Percentiles rank a stretch among this genome's conserved stretches.
Evolutionary conservation across 2,888 invertebrate species (phyloP).

Genomic region (Polia nebulosa): DNA sequence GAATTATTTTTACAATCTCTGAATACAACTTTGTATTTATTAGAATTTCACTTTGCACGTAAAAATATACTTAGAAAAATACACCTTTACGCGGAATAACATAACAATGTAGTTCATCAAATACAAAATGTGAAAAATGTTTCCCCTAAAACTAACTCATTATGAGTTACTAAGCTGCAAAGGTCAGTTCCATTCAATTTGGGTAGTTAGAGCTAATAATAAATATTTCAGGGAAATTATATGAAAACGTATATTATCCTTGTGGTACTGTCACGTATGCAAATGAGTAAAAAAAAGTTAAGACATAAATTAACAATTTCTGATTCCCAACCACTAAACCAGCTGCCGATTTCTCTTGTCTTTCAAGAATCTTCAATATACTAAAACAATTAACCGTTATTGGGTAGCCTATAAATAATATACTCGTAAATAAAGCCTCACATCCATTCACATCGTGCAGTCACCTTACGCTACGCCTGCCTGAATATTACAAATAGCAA

Average conservation of each 20-base stretch:
- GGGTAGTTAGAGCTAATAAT: background rate
- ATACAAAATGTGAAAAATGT: slow-evolving; percentile 2
- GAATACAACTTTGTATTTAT: too few relatives aligned
- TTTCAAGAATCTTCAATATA: too few relatives aligned
- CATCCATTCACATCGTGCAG: background rate
- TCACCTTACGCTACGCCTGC: background rate
- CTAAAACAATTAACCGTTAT: too few relatives aligned
- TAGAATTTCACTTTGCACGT: too few relatives aligned
- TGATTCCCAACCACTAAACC: too few relatives aligned
- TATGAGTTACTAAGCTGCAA: slow-evolving; percentile 1
- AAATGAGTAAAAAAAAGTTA: too few relatives aligned
- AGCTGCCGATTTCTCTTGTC: too few relatives aligned
- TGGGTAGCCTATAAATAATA: background rate
- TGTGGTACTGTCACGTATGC: background rate
- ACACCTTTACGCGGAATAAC: background rate
- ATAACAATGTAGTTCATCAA: slow-evolving; percentile 5
- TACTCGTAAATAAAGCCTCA: background rate
- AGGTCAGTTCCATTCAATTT: background rate
- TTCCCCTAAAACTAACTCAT: background rate
- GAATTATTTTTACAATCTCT: background rate
- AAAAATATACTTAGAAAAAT: too few relatives aligned
- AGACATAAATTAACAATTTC: too few relatives aligned
- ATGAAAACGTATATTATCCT: background rate
- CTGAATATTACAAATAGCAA: slow-evolving; percentile 29
- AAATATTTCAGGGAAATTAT: background rate